Evolutionary conservation across 2,113 vertebrate genomes (phyloP), one percentile per base, ranked within the genome.

Genomic region (Microcebus lehilahytsara): DNA sequence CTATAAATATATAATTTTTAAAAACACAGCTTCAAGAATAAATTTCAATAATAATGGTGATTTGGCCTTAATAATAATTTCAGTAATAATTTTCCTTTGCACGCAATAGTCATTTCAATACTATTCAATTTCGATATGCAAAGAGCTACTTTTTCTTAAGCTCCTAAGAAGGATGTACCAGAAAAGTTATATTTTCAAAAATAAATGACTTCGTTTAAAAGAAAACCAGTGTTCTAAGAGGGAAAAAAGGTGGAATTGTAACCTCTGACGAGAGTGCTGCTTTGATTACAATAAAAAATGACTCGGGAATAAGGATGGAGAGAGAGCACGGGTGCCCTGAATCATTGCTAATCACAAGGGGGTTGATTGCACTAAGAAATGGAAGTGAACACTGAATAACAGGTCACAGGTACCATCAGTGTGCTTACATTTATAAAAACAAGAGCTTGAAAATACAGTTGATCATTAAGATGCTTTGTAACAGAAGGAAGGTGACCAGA

Each of bases 161-260:
- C 17, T 74, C 56, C 22, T 75, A 58, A 95, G 90, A 85, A 79
- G 46, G 49, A 84, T 83, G 19, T 32, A 17, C 51, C 66, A 56
- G 84, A 80, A 96, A 86, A 93, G 40, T 95, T 77, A 80, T 14
- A 72, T 2, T 80, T 81, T 96, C 34, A 77, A 62, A 78, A 87
- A 85, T n/a, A 90, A 46, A 77, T 95, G 53, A 22, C 17, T 97
- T 95, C 37, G 77, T 89, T 53, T 87, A 60, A 11, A 49, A 81
- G 81, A 92, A 80, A 83, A 23, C 13, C 46, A 93, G 37, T 46
- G 19, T 78, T 62, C 89, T 69, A 71, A 74, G 64, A 79, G 30
- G 34, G 72, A 83, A 83, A 93, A 56, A 53, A 23, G 25, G 37
- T 67, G 2, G 7, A 40, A 32, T 60, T 53, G 1, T 81, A 60